These are phyloP conservation scores for Lasioglossum villosulum DNA, from an alignment of 2,888 invertebrate genomes.

Conservation along the genomic window DNA sequence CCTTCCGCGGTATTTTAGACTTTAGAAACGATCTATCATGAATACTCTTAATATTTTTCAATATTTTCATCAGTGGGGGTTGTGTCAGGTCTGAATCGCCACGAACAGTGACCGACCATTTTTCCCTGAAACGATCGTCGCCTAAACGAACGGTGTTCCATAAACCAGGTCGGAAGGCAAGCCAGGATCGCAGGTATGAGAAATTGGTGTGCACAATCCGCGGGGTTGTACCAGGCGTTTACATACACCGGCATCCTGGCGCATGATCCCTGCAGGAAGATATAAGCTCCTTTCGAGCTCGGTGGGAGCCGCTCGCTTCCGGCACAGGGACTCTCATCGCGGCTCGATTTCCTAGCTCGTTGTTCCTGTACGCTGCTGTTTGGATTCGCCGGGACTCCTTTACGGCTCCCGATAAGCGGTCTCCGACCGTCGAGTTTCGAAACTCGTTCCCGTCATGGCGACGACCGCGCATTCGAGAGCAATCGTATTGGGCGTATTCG, in stretches of 20 bases:
- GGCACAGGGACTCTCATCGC: slow-evolving; percentile 20
- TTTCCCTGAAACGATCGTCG: background rate
- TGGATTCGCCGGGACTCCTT: slow-evolving; percentile 42
- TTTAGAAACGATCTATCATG: background rate
- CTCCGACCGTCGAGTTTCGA: slow-evolving; percentile 52
- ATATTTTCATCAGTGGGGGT: background rate
- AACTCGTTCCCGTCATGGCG: slow-evolving; percentile 58
- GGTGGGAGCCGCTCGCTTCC: slow-evolving; percentile 32
- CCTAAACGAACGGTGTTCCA: background rate
- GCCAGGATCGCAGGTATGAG: background rate
- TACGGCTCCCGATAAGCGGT: slow-evolving; percentile 50
- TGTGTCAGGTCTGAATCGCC: too few species aligned
- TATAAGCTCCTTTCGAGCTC: slow-evolving; percentile 39
- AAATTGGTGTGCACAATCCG: slow-evolving; percentile 34
- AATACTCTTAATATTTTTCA: background rate
- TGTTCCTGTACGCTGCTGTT: slow-evolving; percentile 32
- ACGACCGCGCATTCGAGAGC: slow-evolving; percentile 49
- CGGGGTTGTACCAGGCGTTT: slow-evolving; percentile 16
- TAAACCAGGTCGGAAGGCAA: background rate
- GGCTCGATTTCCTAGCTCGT: slow-evolving; percentile 58
- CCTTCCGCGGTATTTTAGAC: background rate
- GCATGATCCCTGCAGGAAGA: slow-evolving; percentile 42
- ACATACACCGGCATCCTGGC: slow-evolving; percentile 31
- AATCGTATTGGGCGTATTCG: slow-evolving; percentile 54
- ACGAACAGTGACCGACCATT: background rate